Evolutionary conservation across 2,113 vertebrate species (phyloP).

Genomic region (Xerus inauris): DNA sequence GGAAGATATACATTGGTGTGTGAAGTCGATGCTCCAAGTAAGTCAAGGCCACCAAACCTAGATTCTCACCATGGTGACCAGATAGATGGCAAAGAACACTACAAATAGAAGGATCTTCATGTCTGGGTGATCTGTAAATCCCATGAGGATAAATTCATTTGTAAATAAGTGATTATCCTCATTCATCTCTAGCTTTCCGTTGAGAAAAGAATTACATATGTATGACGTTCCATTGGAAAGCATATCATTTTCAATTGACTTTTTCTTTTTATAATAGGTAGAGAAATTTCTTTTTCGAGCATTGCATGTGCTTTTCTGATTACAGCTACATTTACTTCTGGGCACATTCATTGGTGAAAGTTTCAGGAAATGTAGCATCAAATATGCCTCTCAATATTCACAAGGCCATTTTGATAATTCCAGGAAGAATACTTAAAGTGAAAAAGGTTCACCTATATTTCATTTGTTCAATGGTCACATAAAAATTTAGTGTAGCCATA

Average conservation of each 20-base stretch:
- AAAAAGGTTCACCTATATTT: not conserved
- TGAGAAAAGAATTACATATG: not conserved
- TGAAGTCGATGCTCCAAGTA: no score
- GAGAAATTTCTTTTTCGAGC: not conserved
- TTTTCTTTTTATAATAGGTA: not conserved
- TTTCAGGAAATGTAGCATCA: not conserved
- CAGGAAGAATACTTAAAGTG: not conserved
- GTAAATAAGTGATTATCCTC: not conserved
- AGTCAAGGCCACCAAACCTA: no score
- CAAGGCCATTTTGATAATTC: not conserved
- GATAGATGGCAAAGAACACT: conserved; percentile 45
- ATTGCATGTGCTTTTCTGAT: not conserved
- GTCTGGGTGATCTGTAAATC: not conserved
- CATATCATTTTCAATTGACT: not conserved
- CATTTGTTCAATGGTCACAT: not conserved
- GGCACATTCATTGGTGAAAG: not conserved
- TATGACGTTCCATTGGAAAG: not conserved
- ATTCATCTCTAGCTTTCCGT: not conserved
- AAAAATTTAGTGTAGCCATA: not conserved
- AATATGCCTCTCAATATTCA: not conserved
- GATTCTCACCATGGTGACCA: conserved; percentile 48
- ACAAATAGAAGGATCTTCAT: conserved; percentile 51
- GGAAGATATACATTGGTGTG: no score
- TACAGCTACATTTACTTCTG: no score
- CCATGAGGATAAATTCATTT: not conserved